These are phyloP conservation scores for Coptodon bakossiorum DNA, from an alignment of 2,113 vertebrate species.

Conservation along the genomic window DNA sequence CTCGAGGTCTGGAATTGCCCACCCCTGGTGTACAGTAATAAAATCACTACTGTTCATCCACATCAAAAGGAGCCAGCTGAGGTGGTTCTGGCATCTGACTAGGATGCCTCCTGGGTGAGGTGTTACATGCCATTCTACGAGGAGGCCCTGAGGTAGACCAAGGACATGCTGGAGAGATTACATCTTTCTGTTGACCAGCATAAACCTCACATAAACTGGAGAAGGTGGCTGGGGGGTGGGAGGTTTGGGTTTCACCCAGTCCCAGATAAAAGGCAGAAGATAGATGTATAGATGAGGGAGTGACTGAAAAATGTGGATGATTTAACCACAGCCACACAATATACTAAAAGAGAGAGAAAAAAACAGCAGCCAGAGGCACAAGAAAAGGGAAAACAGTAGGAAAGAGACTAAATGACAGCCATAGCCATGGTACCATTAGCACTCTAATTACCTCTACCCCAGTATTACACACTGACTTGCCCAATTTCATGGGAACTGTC, in stretches of 20 bases:
- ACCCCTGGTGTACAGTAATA: background rate
- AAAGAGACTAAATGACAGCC: background rate
- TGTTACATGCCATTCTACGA: background rate
- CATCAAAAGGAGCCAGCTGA: background rate
- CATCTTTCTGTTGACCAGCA: background rate
- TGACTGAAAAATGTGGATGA: background rate
- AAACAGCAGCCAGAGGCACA: background rate
- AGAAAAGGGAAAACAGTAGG: background rate
- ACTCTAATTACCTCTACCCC: background rate
- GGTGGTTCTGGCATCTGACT: background rate
- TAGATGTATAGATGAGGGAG: background rate
- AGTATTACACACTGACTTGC: background rate
- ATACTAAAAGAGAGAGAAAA: background rate
- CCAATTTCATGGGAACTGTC: constrained; percentile 17
- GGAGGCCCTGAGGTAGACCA: background rate
- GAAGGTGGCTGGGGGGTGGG: background rate
- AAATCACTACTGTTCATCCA: background rate
- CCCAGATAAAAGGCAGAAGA: background rate
- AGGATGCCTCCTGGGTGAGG: background rate
- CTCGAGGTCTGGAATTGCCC: too few species aligned
- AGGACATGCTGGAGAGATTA: background rate
- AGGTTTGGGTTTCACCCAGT: background rate
- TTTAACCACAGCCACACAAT: background rate
- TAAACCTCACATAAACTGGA: background rate
- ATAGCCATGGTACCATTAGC: background rate